Evolutionary conservation across 2,113 vertebrate species (phyloP).

Genomic region (Hyla sarda): DNA sequence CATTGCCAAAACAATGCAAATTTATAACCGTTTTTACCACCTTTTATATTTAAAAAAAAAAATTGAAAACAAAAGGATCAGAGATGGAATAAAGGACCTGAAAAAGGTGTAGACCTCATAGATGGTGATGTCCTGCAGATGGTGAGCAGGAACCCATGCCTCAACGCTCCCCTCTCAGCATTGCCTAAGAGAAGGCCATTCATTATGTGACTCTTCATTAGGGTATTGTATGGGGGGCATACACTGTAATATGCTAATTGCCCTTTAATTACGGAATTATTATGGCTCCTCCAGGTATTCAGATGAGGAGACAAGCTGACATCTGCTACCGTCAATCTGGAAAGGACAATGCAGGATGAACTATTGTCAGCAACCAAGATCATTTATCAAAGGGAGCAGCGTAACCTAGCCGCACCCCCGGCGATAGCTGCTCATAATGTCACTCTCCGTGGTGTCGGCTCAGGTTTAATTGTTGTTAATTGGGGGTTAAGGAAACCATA

Average conservation of each 20-base stretch:
- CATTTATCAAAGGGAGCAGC: constrained; percentile 40
- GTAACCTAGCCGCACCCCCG: not conserved
- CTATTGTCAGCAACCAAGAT: not conserved
- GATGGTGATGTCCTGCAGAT: constrained; percentile 54
- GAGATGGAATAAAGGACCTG: not conserved
- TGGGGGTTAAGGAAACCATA: constrained; percentile 34
- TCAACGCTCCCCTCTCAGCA: not conserved
- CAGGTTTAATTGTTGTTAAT: constrained; percentile 11
- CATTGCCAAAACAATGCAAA: not conserved
- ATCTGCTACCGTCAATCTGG: constrained; percentile 67
- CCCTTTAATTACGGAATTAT: constrained; percentile 76
- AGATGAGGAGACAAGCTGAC: constrained; percentile 69
- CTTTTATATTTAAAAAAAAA: too few relatives aligned
- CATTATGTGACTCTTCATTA: constrained; percentile 73
- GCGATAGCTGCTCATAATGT: not conserved
- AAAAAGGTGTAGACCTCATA: not conserved
- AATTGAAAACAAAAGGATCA: not conserved
- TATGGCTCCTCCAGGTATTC: constrained; percentile 69
- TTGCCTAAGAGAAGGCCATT: constrained; percentile 62
- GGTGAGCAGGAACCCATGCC: not conserved
- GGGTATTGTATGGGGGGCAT: constrained; percentile 67
- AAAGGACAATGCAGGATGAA: constrained; percentile 65
- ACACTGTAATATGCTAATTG: constrained; percentile 75
- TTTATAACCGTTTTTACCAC: not conserved
- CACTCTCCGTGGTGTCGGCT: not conserved